phyloP scores from a whole-genome alignment of 2,797 vertebrate species.

The Microchirus variegatus region DNA sequence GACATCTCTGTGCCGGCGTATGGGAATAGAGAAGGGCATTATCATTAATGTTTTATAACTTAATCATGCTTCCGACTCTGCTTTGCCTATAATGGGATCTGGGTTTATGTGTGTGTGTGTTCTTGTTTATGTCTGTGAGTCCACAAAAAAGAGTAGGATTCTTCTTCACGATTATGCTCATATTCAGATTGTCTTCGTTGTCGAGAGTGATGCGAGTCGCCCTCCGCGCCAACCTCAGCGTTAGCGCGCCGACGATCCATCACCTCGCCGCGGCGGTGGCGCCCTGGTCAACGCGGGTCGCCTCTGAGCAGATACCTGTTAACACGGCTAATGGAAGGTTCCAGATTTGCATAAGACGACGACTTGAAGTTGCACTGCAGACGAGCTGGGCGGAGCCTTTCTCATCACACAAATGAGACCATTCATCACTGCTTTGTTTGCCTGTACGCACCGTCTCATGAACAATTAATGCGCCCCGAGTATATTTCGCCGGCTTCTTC shows the following conservation, averaged over 20 bases:
- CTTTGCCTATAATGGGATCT: slow-evolving; percentile 31
- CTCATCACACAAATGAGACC: slow-evolving; percentile 73
- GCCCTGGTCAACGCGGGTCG: slow-evolving; percentile 68
- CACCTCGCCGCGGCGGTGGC: slow-evolving; percentile 33
- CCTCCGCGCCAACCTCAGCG: slow-evolving; percentile 30
- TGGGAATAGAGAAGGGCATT: slow-evolving; percentile 27
- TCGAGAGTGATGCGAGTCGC: slow-evolving; percentile 23
- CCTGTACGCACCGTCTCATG: slow-evolving; percentile 70
- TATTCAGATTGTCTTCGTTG: slow-evolving; percentile 13
- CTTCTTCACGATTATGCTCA: slow-evolving; percentile 40
- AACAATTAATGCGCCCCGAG: slow-evolving; percentile 76
- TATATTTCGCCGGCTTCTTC: slow-evolving; percentile 54
- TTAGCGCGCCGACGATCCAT: slow-evolving; percentile 53
- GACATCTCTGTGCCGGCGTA: slow-evolving; percentile 23
- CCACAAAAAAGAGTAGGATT: slow-evolving; percentile 34
- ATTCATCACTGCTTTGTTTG: slow-evolving; percentile 80
- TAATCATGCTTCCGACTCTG: slow-evolving; percentile 51
- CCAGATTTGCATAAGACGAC: slow-evolving; percentile 67
- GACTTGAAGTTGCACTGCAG: slow-evolving; percentile 38
- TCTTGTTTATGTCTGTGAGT: slow-evolving; percentile 23
- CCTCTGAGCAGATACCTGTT: slow-evolving; percentile 71
- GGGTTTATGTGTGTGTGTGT: slow-evolving; percentile 15
- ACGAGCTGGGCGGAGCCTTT: slow-evolving; percentile 66
- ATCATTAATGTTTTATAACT: slow-evolving; percentile 72
- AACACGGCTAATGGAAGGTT: slow-evolving; percentile 73